Evolutionary conservation across 1,140 invertebrate species (phyloP).

Genomic region (Euglossa dilemma): DNA sequence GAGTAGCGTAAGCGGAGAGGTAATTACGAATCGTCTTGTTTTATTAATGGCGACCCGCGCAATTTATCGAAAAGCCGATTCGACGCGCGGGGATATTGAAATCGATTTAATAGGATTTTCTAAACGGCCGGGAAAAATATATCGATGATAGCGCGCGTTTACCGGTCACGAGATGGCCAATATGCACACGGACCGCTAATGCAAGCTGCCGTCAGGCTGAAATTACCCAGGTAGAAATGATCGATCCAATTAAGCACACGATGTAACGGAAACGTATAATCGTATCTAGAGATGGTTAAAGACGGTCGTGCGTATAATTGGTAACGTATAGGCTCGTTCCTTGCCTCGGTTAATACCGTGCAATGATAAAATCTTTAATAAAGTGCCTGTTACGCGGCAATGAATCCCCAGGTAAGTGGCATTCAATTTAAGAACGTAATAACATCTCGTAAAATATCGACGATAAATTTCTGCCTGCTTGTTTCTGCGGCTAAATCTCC

Average conservation of each 20-base stretch:
- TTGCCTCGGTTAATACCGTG: not conserved
- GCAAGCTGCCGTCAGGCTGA: conserved; percentile 31
- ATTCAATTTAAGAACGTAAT: conserved; percentile 21
- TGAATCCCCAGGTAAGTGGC: conserved; percentile 27
- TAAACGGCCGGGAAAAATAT: not conserved
- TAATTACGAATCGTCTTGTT: not conserved
- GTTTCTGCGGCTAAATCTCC: not conserved
- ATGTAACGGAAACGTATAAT: conserved; percentile 50
- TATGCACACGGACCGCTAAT: conserved; percentile 8
- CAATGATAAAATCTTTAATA: conserved; percentile 47
- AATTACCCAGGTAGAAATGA: conserved; percentile 52
- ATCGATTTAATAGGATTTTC: not conserved
- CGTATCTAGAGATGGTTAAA: conserved; percentile 30
- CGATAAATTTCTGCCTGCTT: not conserved
- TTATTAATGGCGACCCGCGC: not conserved
- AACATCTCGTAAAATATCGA: conserved; percentile 6
- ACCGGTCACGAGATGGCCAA: not conserved
- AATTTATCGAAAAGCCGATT: not conserved
- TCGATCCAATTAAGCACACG: conserved; percentile 52
- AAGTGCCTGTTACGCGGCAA: conserved; percentile 21
- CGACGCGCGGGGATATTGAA: not conserved
- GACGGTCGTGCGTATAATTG: conserved; percentile 42
- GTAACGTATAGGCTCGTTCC: conserved; percentile 19
- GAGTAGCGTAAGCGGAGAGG: too few species aligned
- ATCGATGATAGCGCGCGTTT: not conserved